Base-by-base conservation (phyloP, 1,140 invertebrate species). In the Zaprionus vittiger region DNA sequence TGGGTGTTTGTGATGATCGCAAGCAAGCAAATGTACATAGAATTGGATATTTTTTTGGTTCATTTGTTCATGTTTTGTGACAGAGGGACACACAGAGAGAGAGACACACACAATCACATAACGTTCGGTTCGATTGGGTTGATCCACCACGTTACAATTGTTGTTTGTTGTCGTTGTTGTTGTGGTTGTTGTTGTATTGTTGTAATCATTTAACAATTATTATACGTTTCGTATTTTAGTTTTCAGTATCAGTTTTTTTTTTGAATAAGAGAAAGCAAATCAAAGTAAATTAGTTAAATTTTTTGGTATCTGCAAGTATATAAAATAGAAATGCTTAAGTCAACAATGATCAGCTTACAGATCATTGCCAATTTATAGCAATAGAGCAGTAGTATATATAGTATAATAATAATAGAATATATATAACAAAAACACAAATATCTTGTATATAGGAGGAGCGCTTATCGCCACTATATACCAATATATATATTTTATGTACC, bases 191-290 rank as follows among this genome's bases (percentile, higher is more conserved):
- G 62, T 61, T 64, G 75, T 84, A 56, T 61, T 68, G 78, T 84
- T 83, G 81, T 85, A 80, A 81, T 86, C 84, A 87, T 71, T 81
- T 79, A 76, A 87, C 75, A 78, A 89, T 80, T 77, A 47, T 57
- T 79, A 56, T 86, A 17, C 41, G 41, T 47, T 47, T 47, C 41
- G 41, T 47, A 17, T 47, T 47, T 63, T 80, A 56, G 37, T 79
- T 59, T 61, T 68, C 54, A 59, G 56, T 68, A 55, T 79, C 77
- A 73, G 73, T 77, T 80, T 70, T 72, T 84, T 80, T 81, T 80
- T 91, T 91, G 90, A 91, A 90, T 91, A 91, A 91, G 90, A 91
- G 80, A 91, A 91, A 91, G 89, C 90, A 91, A 91, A 91, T 91
- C 82, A 91, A 91, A 91, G 87, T 91, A 85, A 91, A 91, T 91